A percentile compares a stretch with the other conserved stretches of the same genome.
Evolutionary conservation across 2,888 invertebrate species (phyloP).

Genomic region (Macrophya alboannulata): DNA sequence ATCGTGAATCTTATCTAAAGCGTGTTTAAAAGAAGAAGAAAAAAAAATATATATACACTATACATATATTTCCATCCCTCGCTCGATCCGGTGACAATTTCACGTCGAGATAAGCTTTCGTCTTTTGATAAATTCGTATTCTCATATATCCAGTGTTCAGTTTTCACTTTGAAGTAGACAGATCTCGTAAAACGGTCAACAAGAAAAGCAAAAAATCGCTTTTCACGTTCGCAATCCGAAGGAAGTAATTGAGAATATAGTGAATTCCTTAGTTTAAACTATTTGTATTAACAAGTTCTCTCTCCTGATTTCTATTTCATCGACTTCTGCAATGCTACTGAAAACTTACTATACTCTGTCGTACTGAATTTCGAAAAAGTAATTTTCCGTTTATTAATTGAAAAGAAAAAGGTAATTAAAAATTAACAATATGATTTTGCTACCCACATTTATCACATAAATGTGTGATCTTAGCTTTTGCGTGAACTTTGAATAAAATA

Average conservation of each 20-base stretch:
- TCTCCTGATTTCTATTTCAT: not conserved
- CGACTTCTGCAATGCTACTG: not conserved
- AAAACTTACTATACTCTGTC: not conserved
- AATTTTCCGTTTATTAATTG: not conserved
- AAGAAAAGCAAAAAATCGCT: not conserved
- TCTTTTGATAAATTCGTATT: constrained; percentile 5
- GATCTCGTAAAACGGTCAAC: not conserved
- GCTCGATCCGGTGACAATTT: not conserved
- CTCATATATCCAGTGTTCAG: not conserved
- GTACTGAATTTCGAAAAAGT: not conserved
- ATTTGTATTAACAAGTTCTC: not conserved
- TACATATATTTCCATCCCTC: not conserved
- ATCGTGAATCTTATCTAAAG: constrained; percentile 1
- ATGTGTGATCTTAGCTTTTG: constrained; percentile 48
- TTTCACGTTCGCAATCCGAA: not conserved
- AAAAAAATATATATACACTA: not conserved
- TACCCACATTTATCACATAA: constrained; percentile 41
- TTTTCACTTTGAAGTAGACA: not conserved
- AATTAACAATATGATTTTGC: constrained; percentile 20
- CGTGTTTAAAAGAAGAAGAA: not conserved
- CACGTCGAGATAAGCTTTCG: constrained; percentile 2
- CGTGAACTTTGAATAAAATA: not conserved
- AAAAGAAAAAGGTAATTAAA: not conserved
- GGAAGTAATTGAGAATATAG: not conserved
- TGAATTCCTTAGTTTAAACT: too few species aligned